Conservation (phyloP, 2,888 invertebrate genomes). For the Sepiola atlantica region DNA sequence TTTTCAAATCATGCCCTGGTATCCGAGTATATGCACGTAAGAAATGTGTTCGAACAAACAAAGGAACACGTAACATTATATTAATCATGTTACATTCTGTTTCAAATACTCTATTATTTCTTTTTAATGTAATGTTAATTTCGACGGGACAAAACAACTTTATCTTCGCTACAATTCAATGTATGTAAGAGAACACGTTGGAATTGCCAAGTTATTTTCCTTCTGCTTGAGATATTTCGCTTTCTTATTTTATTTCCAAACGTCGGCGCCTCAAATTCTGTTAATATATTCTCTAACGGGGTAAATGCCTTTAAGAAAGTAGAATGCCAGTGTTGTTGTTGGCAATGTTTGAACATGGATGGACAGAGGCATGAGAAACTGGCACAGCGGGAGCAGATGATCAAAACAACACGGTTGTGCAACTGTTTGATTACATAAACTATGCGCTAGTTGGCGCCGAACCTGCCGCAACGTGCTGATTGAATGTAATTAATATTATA, state of each 20-base stretch:
- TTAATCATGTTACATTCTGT: not conserved
- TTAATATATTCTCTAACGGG: not conserved
- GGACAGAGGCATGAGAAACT: not conserved
- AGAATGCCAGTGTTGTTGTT: not conserved
- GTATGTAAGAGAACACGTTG: not conserved
- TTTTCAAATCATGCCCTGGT: too few relatives aligned
- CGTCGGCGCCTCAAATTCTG: not conserved
- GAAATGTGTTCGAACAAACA: too few relatives aligned
- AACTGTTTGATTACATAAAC: not conserved
- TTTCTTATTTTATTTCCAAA: not conserved
- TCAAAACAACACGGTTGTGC: not conserved
- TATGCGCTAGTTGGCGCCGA: not conserved
- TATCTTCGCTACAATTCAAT: not conserved
- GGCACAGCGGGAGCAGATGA: not conserved
- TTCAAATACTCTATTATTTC: not conserved
- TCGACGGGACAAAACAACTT: not conserved
- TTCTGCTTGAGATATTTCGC: not conserved
- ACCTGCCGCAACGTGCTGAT: not conserved
- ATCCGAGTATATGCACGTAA: too few relatives aligned
- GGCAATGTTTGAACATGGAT: conserved; percentile 12
- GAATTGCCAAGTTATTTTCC: not conserved
- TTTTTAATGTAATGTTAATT: not conserved
- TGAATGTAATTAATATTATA: not conserved
- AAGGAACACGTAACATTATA: not conserved
- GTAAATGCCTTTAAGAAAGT: not conserved